Conservation (phyloP, 2,797 vertebrate species). For the Glossophaga mutica region DNA sequence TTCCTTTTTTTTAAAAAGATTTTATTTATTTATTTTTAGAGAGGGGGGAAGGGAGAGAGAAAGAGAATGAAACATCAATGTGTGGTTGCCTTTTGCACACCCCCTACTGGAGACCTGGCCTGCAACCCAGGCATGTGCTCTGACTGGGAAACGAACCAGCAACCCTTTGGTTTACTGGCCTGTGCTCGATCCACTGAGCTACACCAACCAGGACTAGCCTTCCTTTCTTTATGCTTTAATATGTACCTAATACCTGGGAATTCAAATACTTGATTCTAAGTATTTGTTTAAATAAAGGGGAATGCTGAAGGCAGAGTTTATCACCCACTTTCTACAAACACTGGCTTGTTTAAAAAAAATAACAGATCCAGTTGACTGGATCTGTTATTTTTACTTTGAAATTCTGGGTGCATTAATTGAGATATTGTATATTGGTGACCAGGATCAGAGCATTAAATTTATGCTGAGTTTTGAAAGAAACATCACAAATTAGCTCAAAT, state of each 20-base stretch:
- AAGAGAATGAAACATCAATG: no score
- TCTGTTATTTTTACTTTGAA: constrained; percentile 30
- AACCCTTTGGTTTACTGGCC: no score
- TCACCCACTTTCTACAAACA: background rate
- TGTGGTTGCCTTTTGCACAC: no score
- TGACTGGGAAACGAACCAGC: no score
- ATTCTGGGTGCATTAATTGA: background rate
- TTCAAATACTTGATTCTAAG: constrained; percentile 44
- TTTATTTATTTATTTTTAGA: no score
- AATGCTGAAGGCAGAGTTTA: background rate
- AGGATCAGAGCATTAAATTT: background rate
- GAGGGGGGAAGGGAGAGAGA: no score
- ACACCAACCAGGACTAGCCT: background rate
- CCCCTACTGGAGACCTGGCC: no score
- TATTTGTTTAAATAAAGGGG: background rate
- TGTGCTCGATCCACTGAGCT: no score
- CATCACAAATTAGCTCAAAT: background rate
- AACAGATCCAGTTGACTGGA: no score
- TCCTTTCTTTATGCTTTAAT: constrained; percentile 1
- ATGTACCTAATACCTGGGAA: constrained; percentile 29
- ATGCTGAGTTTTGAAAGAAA: background rate
- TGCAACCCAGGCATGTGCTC: no score
- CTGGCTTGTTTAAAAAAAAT: background rate
- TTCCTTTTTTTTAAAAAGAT: background rate
- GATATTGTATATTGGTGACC: background rate